Percentiles rank a stretch among this genome's conserved stretches.
These are phyloP conservation scores for Iguana delicatissima DNA, from an alignment of 2,797 vertebrate genomes.

Conservation along the genomic window DNA sequence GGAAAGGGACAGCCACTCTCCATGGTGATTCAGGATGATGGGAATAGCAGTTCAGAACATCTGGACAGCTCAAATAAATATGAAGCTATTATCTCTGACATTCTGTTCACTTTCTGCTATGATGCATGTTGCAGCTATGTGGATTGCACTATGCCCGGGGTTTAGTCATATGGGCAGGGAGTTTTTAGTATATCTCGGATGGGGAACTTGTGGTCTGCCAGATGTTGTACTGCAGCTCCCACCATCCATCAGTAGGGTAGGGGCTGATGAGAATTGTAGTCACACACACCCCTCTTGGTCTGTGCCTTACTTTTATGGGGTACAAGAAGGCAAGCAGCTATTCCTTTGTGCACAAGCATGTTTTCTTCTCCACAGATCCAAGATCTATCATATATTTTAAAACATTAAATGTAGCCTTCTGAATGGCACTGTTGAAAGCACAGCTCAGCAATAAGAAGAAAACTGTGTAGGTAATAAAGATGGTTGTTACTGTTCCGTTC, in stretches of 20 bases:
- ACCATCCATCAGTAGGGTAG: not conserved
- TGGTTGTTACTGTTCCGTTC: not conserved
- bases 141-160: not conserved
- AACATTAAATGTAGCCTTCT: not conserved
- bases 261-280: not conserved
- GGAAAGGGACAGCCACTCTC: no score
- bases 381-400: not conserved
- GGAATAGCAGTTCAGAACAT: no score
- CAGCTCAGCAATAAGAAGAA: not conserved
- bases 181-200: no score
- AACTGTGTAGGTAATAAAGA: not conserved
- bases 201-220: not conserved
- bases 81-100: not conserved
- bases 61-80: not conserved
- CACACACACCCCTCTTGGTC: not conserved
- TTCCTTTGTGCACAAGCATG: not conserved
- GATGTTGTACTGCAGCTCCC: not conserved
- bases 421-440: not conserved
- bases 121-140: not conserved
- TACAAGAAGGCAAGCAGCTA: not conserved
- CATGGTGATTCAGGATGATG: no score
- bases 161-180: not conserved
- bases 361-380: not conserved
- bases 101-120: not conserved
- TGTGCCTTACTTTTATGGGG: not conserved